These are phyloP conservation scores for Lepilemur septentrionalis DNA, from an alignment of 2,797 vertebrate species.

Conservation along the genomic window DNA sequence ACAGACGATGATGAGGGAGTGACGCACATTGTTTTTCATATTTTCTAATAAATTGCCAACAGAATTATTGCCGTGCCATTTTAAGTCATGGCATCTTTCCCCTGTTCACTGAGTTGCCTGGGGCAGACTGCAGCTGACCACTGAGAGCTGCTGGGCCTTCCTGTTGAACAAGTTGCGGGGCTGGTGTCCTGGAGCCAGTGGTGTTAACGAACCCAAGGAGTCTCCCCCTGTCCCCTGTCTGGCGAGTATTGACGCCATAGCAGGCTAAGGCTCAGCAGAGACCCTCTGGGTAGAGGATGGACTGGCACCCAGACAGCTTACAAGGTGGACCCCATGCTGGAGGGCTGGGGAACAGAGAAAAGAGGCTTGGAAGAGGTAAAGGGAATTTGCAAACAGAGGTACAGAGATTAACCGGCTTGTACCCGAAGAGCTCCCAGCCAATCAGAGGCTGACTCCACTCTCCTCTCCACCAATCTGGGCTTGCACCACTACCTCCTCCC, in stretches of 20 bases:
- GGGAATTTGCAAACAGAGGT: neutral
- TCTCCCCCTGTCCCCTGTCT: neutral
- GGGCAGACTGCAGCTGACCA: neutral
- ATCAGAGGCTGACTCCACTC: neutral
- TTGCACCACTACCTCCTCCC: neutral
- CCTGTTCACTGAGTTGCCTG: neutral
- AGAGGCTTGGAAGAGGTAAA: neutral
- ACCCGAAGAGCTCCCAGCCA: neutral
- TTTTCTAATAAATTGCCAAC: neutral
- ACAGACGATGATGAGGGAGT: neutral
- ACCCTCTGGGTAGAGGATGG: neutral
- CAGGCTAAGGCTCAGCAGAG: neutral
- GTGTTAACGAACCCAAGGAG: fast-evolving
- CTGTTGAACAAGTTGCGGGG: neutral
- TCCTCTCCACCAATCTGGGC: neutral
- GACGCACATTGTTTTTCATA: neutral
- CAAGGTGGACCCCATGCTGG: neutral
- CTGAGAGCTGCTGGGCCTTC: neutral
- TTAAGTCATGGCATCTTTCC: neutral
- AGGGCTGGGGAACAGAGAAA: too few relatives aligned
- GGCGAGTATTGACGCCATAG: neutral
- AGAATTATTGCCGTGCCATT: neutral
- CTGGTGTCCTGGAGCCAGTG: fast-evolving
- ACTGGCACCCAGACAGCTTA: neutral
- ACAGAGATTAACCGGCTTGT: neutral